Base-by-base conservation (phyloP, 2,888 invertebrate species). In the Aporophyla nigra region DNA sequence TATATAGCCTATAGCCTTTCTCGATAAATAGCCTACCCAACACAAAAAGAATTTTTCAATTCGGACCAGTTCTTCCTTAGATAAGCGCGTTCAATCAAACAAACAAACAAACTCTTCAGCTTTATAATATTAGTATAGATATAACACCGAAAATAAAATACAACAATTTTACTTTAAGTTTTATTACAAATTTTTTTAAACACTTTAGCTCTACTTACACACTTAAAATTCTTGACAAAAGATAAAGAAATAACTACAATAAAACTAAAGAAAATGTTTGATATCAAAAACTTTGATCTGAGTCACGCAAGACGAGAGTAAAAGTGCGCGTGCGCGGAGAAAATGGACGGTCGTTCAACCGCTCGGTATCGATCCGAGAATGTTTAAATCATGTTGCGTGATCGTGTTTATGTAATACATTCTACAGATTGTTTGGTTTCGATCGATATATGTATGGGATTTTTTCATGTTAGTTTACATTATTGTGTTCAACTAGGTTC, bases 261-360 rank as follows among this genome's bases (percentile, higher is more conserved):
- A 73, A 70, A 82, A 71, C 58, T 71, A 66, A 74, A 65, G 51
- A 67, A 78, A 88, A 68, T 67, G 63, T 40, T 63, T 77, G 61
- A 71, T 78, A 80, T 80, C 74, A 71, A 72, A 33, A 79, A 79
- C 66, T 53, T 73, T 49, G 40, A 83, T 83, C 82, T 77, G 53
- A 58, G 71, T 76, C 85, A 86, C 82, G 85, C 86, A 72, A 74
- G 71, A 65, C 14, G 82, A 90, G 86, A 90, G 90, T 90, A 90
- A 91, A 88, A 90, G 89, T 86, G 77, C 78, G 70, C 82, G 63
- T 78, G 81, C 74, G 83, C 84, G 90, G 91, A 88, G 91, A 91
- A 92, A 91, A 85, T 87, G 86, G 84, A 66, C 86, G 90, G 88
- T 86, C 88, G 63, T 91, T 91, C 85, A 89, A 89, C 89, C 84